These are phyloP conservation scores for Proales similis DNA, from an alignment of 1,140 invertebrate genomes.

Conservation along the genomic window DNA sequence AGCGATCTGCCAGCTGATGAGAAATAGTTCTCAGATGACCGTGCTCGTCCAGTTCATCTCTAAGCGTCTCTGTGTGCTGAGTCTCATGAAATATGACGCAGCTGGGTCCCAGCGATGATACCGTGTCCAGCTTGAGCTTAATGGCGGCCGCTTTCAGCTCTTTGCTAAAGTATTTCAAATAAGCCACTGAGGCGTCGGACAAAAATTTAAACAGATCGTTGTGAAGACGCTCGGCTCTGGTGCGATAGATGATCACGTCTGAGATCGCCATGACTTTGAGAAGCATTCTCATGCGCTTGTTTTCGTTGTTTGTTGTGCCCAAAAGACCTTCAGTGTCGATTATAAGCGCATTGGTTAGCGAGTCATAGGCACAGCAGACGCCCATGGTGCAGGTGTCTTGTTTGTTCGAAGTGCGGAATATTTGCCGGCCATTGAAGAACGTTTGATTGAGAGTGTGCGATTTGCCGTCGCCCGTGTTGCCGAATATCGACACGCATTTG, in stretches of 20 bases:
- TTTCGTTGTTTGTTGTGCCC: conserved; percentile 62
- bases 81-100: conserved; percentile 76
- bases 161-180: conserved; percentile 65
- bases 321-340: conserved; percentile 73
- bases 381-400: conserved; percentile 70
- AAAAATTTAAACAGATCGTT: conserved; percentile 72
- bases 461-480: conserved; percentile 77
- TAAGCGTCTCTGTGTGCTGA: conserved; percentile 59
- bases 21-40: conserved; percentile 47
- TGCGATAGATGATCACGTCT: conserved; percentile 72
- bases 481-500: conserved; percentile 78
- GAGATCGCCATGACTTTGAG: conserved; percentile 71
- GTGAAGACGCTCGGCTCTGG: conserved; percentile 67
- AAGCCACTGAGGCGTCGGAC: conserved; percentile 67
- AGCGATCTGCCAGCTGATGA: conserved; percentile 59
- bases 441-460: conserved; percentile 72
- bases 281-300: conserved; percentile 65
- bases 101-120: conserved; percentile 62
- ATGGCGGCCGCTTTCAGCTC: conserved; percentile 60
- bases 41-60: conserved; percentile 38
- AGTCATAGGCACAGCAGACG: conserved; percentile 70
- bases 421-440: conserved; percentile 67
- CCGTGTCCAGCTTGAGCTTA: conserved; percentile 52
- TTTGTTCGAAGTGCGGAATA: conserved; percentile 66
- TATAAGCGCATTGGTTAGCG: conserved; percentile 61